Evolutionary conservation across 1,140 invertebrate species (phyloP), one percentile per base, ranked within the genome.

Genomic region (Rhopalosiphum padi): DNA sequence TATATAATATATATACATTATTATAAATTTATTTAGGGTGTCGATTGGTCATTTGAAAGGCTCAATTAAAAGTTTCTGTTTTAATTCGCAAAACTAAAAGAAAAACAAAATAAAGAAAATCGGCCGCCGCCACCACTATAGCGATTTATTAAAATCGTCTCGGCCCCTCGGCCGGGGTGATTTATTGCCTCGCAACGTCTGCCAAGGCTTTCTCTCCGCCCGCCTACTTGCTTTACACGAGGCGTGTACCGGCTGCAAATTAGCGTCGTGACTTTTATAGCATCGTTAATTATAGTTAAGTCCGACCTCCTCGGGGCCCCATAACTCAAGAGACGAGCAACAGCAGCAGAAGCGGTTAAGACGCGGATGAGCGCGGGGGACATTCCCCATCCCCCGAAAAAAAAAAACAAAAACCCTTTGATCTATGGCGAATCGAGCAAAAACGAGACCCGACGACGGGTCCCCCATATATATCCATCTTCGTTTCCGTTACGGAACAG

Each of bases 231-330:
- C 37, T 46, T 46, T 92, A 46, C 48, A 41, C 46, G 46, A 37
- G 77, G 77, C 77, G 77, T 85, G 91, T 93, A 85, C 91, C 68
- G 91, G 91, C 91, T 93, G 77, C 91, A 93, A 93, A 93, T 93
- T 93, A 85, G 91, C 91, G 91, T 93, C 91, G 91, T 93, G 91
- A 93, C 91, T 93, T 93, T 93, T 93, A 93, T 93, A 85, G 91
- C 77, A 82, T 93, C 91, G 91, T 93, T 93, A 93, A 93, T 93
- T 93, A 85, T 93, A 85, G 82, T 93, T 85, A 85, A 93, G 90
- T 91, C 90, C 68, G 68, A 82, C 90, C 90, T 91, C 90, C 90
- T 91, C 51, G 90, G 90, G 90, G 90, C 68, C 60, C 46, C 90
- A 91, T 91, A 91, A 91, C 43, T 91, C 90, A 91, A 35, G 55